phyloP scores from a whole-genome alignment of 2,797 vertebrate species.

The Sebastes minor region DNA sequence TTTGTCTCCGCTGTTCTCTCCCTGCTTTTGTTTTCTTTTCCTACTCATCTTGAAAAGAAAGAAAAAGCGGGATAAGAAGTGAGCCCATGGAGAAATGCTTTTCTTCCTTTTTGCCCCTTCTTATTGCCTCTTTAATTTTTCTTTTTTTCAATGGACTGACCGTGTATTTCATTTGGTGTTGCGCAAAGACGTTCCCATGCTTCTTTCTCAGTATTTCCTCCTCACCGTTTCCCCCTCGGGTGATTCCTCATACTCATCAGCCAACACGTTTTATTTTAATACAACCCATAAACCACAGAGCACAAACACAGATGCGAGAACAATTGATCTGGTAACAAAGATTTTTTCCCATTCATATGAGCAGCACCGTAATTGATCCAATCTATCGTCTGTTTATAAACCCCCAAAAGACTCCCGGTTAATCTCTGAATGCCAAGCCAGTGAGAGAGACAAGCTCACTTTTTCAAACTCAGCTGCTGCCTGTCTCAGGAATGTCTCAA shows the following conservation, averaged over 20 bases:
- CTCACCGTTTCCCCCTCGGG: constrained; percentile 1
- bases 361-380: constrained; percentile 20
- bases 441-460: constrained; percentile 33
- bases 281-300: constrained; percentile 24
- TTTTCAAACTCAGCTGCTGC: constrained; percentile 66
- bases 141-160: constrained; percentile 28
- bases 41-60: constrained; percentile 53
- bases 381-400: constrained; percentile 46
- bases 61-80: constrained; percentile 21
- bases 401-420: constrained; percentile 32
- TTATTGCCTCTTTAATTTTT: constrained; percentile 23
- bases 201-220: constrained; percentile 5
- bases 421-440: constrained; percentile 50
- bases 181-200: constrained; percentile 35
- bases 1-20: constrained; percentile 48
- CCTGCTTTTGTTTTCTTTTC: constrained; percentile 56
- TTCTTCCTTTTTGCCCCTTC: constrained; percentile 11
- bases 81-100: constrained; percentile 15
- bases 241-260: constrained; percentile 43
- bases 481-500: constrained; percentile 76
- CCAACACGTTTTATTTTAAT: constrained; percentile 48
- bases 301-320: constrained; percentile 28
- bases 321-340: constrained; percentile 13
- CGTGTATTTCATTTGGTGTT: constrained; percentile 29
- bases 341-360: not conserved